Conservation (phyloP, 1,140 invertebrate genomes). For the Procambarus virginalis region DNA sequence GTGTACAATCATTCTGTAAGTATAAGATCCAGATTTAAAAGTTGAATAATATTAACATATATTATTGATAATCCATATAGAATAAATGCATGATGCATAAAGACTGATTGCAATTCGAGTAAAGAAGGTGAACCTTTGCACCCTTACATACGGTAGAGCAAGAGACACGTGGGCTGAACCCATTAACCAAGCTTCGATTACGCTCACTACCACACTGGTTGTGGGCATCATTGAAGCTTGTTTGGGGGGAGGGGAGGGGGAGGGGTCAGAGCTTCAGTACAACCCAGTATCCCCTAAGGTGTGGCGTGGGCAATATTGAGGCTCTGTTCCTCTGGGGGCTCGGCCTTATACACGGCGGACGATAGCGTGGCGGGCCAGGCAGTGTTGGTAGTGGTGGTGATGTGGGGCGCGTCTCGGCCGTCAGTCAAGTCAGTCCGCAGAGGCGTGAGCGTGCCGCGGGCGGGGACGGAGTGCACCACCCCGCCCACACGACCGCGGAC, state of each 20-base stretch:
- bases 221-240: not conserved
- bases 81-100: constrained; percentile 69
- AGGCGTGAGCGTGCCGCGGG: constrained; percentile 33
- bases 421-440: constrained; percentile 68
- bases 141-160: constrained; percentile 63
- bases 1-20: constrained; percentile 70
- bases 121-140: constrained; percentile 58
- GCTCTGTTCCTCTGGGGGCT: constrained; percentile 11
- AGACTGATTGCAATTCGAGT: constrained; percentile 61
- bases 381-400: constrained; percentile 38
- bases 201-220: not conserved
- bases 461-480: constrained; percentile 7
- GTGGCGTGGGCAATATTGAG: not conserved
- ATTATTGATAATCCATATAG: constrained; percentile 64
- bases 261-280: not conserved
- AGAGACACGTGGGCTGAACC: constrained; percentile 33
- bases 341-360: constrained; percentile 42
- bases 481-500: constrained; percentile 19
- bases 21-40: constrained; percentile 66
- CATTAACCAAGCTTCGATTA: not conserved
- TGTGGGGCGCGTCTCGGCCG: constrained; percentile 62
- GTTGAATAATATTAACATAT: constrained; percentile 66
- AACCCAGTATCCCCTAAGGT: not conserved
- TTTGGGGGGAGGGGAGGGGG: not conserved
- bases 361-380: constrained; percentile 50